A percentile compares a stretch with the other conserved stretches of the same genome.
phyloP scores from a whole-genome alignment of 2,113 vertebrate genomes.

The Sinocyclocheilus rhinocerous region DNA sequence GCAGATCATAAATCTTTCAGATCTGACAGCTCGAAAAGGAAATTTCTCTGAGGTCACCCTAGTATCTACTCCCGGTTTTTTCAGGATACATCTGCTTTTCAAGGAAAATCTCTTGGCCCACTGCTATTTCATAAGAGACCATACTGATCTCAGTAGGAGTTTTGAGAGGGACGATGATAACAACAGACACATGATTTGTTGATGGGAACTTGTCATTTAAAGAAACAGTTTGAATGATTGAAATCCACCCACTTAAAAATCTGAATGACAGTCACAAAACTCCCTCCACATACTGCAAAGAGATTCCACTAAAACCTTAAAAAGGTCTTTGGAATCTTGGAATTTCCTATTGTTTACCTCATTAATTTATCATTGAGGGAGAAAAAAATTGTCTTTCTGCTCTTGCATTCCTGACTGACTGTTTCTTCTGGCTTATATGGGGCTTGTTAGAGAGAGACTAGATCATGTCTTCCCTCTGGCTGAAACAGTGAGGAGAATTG shows the following conservation, averaged over 20 bases:
- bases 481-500: slow-evolving; percentile 23
- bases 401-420: slow-evolving; percentile 27
- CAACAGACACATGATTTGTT: slow-evolving; percentile 27
- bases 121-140: slow-evolving; percentile 13
- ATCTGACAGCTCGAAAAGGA: neutral
- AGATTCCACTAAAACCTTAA: neutral
- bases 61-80: neutral
- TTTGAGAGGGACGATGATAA: slow-evolving; percentile 13
- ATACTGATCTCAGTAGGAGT: slow-evolving; percentile 33
- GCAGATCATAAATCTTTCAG: slow-evolving; percentile 16
- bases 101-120: neutral
- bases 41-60: neutral
- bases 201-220: slow-evolving; percentile 19
- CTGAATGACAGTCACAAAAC: slow-evolving; percentile 6
- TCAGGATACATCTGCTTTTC: neutral
- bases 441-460: slow-evolving; percentile 30
- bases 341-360: slow-evolving; percentile 11
- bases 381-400: neutral
- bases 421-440: neutral
- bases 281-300: neutral
- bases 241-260: slow-evolving; percentile 13
- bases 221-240: neutral
- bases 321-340: neutral
- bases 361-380: slow-evolving; percentile 28
- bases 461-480: slow-evolving; percentile 10